These are phyloP conservation scores for Colostygia pectinataria DNA, from an alignment of 2,888 invertebrate species.

Conservation along the genomic window DNA sequence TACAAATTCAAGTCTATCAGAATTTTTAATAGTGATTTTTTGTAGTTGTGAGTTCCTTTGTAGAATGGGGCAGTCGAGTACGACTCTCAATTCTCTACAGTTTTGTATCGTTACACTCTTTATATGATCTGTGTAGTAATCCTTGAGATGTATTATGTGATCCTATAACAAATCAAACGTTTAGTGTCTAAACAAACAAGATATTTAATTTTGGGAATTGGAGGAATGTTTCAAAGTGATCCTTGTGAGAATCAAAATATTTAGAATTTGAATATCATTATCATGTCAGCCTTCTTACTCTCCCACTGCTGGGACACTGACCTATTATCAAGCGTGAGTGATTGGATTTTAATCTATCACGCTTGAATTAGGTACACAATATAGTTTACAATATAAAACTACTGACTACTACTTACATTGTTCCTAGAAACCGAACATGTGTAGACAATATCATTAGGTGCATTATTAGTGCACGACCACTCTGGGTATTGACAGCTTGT, in stretches of 20 bases:
- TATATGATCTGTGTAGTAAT: constrained; percentile 73
- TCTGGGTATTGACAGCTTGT: constrained; percentile 65
- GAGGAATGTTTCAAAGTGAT: too few species aligned
- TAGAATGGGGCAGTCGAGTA: constrained; percentile 73
- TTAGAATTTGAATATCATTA: too few species aligned
- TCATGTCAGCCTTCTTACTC: too few species aligned
- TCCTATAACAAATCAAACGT: constrained; percentile 73
- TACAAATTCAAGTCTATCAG: constrained; percentile 63
- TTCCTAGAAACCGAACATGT: constrained; percentile 54
- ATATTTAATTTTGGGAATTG: too few species aligned
- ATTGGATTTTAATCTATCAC: too few species aligned
- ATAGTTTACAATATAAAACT: constrained; percentile 13
- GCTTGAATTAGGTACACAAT: too few species aligned
- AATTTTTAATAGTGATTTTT: constrained; percentile 65
- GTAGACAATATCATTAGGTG: constrained; percentile 61
- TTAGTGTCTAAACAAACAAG: too few species aligned
- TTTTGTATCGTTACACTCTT: constrained; percentile 72
- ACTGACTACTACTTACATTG: constrained; percentile 76
- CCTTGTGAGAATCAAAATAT: too few species aligned
- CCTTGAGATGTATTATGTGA: constrained; percentile 73
- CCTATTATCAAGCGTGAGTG: too few species aligned
- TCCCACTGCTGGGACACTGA: background rate
- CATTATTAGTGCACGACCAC: constrained; percentile 71
- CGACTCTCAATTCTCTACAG: constrained; percentile 73
- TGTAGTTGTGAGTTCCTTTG: constrained; percentile 66